Evolutionary conservation across 2,113 vertebrate species (phyloP).

Genomic region (Myocastor coypus): DNA sequence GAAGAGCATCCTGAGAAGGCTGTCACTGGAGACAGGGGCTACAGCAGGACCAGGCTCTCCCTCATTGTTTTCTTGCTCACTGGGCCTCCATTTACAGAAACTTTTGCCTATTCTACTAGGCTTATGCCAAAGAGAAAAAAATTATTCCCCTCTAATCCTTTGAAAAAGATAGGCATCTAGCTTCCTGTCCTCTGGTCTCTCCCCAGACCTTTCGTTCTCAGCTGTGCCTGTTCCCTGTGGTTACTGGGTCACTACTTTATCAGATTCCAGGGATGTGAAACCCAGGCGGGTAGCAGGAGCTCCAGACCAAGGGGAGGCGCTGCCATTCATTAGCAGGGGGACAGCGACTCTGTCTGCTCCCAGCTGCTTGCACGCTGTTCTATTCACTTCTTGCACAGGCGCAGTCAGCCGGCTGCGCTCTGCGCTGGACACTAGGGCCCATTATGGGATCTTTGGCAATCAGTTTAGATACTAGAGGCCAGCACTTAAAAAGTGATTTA

Average conservation of each 20-base stretch:
- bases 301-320: not conserved
- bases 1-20: not conserved
- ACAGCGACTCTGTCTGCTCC: conserved; percentile 58
- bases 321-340: conserved; percentile 28
- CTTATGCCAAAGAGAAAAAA: conserved; percentile 48
- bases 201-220: conserved; percentile 24
- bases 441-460: conserved; percentile 45
- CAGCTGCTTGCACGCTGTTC: conserved; percentile 17
- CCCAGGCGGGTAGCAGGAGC: not conserved
- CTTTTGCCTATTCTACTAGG: not conserved
- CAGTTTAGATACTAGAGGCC: not conserved
- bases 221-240: not conserved
- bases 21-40: not conserved
- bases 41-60: not conserved
- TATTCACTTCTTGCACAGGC: conserved; percentile 46
- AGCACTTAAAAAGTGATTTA: conserved; percentile 37
- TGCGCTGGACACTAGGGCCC: conserved; percentile 6
- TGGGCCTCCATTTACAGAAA: not conserved
- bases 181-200: conserved; percentile 42
- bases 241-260: conserved; percentile 46
- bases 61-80: not conserved
- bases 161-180: conserved; percentile 52
- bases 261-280: conserved; percentile 51
- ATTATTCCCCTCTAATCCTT: not conserved
- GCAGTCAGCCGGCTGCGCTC: conserved; percentile 33